These are phyloP conservation scores for Arrhopalites spinosus DNA, from an alignment of 2,888 invertebrate genomes.

Conservation along the genomic window DNA sequence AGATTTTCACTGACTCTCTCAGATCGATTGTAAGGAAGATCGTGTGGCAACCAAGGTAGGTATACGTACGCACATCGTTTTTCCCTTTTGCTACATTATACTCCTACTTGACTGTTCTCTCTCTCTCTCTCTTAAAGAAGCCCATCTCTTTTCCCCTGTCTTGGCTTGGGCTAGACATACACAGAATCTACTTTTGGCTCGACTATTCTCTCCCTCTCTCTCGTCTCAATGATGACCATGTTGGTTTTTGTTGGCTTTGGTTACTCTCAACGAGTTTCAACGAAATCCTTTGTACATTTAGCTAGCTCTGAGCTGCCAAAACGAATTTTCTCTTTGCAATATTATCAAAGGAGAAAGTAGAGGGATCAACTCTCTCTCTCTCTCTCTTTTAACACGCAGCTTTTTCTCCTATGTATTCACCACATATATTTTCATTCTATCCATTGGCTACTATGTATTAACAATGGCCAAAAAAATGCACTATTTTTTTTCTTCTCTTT, in stretches of 20 bases:
- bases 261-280: slow-evolving; percentile 29
- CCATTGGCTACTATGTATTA: too few relatives aligned
- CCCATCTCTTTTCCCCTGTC: not conserved
- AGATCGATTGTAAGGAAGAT: slow-evolving; percentile 46
- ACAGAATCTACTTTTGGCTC: slow-evolving; percentile 14
- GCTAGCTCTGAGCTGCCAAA: slow-evolving; percentile 32
- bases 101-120: not conserved
- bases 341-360: slow-evolving; percentile 33
- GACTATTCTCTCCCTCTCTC: not conserved
- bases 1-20: slow-evolving; percentile 35
- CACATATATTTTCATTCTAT: too few relatives aligned
- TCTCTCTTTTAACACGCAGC: not conserved
- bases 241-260: slow-evolving; percentile 30
- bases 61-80: not conserved
- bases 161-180: not conserved
- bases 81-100: slow-evolving; percentile 2
- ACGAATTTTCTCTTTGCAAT: slow-evolving; percentile 33
- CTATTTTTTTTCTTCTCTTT: too few relatives aligned
- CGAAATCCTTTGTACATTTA: slow-evolving; percentile 35
- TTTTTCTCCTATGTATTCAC: too few relatives aligned
- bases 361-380: slow-evolving; percentile 32
- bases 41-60: slow-evolving; percentile 15
- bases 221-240: slow-evolving; percentile 32
- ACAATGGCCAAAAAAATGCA: too few relatives aligned
- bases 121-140: slow-evolving; percentile 20